phyloP scores from a whole-genome alignment of 2,113 vertebrate genomes.

The Cynoglossus semilaevis region DNA sequence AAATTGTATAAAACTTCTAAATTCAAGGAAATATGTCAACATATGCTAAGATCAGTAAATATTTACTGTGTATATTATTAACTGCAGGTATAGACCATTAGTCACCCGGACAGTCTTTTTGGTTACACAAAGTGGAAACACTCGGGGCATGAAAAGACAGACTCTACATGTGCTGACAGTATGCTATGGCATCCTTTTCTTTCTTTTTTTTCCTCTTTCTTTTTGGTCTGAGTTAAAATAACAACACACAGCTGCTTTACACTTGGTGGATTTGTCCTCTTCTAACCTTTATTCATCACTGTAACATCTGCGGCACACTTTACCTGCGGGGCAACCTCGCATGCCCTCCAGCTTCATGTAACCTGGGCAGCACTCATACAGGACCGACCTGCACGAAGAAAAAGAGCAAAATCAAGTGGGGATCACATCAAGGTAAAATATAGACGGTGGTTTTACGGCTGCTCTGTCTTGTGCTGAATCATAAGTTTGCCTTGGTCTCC shows the following conservation, averaged over 20 bases:
- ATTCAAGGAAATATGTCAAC: too few species aligned
- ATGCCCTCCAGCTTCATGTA: constrained; percentile 90
- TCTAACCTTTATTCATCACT: constrained; percentile 15
- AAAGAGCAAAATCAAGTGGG: constrained; percentile 15
- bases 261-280: constrained; percentile 8
- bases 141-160: background rate
- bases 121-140: background rate
- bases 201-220: background rate
- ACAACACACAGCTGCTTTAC: constrained; percentile 31
- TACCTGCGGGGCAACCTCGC: constrained; percentile 95
- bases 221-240: constrained; percentile 13
- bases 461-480: constrained; percentile 31
- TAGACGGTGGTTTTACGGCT: constrained; percentile 11
- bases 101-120: background rate
- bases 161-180: constrained; percentile 10
- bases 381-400: constrained; percentile 78
- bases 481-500: constrained; percentile 18
- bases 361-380: constrained; percentile 97
- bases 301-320: background rate
- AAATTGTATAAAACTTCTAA: too few species aligned
- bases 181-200: background rate
- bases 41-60: too few species aligned
- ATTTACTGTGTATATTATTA: too few species aligned
- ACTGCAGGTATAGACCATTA: too few species aligned
- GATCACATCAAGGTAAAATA: background rate